Percentiles rank a stretch among this genome's conserved stretches.
These are phyloP conservation scores for Murina feae DNA, from an alignment of 2,113 vertebrate genomes.

Conservation along the genomic window DNA sequence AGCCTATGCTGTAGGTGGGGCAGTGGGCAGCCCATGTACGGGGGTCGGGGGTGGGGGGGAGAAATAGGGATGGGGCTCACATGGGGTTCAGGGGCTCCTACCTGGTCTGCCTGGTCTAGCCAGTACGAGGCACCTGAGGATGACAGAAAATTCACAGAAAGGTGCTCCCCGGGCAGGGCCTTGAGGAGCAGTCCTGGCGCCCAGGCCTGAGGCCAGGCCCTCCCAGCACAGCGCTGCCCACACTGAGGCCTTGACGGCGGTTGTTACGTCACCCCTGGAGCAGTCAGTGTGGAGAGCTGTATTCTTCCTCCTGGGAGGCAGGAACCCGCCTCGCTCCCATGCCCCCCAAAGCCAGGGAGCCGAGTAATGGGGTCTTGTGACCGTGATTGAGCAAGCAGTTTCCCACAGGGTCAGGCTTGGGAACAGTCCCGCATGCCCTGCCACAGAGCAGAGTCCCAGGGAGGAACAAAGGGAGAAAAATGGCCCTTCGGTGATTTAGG, in stretches of 20 bases:
- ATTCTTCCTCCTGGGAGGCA: background rate
- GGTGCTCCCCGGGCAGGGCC: background rate
- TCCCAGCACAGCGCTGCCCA: fast-evolving
- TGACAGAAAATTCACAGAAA: background rate
- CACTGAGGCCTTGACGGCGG: background rate
- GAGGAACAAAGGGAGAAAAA: slow-evolving; percentile 61
- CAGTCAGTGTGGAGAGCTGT: background rate
- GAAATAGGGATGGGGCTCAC: background rate
- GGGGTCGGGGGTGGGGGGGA: background rate
- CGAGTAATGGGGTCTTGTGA: slow-evolving; percentile 45
- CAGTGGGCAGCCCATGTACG: background rate
- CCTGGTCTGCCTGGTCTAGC: background rate
- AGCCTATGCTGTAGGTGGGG: background rate
- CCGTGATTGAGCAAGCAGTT: slow-evolving; percentile 13
- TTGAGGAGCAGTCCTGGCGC: background rate
- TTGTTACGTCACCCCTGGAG: background rate
- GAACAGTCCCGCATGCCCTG: slow-evolving; percentile 14
- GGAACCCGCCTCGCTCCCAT: background rate
- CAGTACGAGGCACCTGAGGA: background rate
- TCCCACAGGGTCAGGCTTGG: slow-evolving; percentile 60
- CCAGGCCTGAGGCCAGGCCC: background rate
- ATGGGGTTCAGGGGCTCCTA: background rate
- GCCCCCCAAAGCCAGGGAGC: background rate
- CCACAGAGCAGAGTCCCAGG: slow-evolving; percentile 49
- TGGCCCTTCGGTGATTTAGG: slow-evolving; percentile 50